Evolutionary conservation across 1,140 invertebrate genomes (phyloP).

Genomic region (Drosophila equinoxialis): DNA sequence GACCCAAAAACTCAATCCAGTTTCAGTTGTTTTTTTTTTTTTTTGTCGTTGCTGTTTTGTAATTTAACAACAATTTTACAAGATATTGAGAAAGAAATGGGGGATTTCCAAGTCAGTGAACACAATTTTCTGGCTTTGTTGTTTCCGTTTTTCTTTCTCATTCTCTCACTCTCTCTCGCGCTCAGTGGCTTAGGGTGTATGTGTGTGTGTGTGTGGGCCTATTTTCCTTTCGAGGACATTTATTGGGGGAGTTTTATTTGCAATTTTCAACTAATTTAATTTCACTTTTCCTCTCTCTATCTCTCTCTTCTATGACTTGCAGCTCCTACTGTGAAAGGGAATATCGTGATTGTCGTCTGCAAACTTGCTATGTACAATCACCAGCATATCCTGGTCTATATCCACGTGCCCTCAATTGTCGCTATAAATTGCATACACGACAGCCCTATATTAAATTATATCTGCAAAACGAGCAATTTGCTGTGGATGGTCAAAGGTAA

Average conservation of each 20-base stretch:
- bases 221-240: slow-evolving; percentile 61
- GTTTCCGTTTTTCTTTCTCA: slow-evolving; percentile 29
- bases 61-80: slow-evolving; percentile 69
- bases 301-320: slow-evolving; percentile 41
- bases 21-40: slow-evolving; percentile 38
- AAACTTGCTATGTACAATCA: slow-evolving; percentile 96
- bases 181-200: neutral
- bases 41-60: slow-evolving; percentile 37
- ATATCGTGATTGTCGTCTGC: slow-evolving; percentile 92
- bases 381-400: slow-evolving; percentile 96
- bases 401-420: slow-evolving; percentile 93
- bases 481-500: slow-evolving; percentile 93
- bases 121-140: slow-evolving; percentile 81
- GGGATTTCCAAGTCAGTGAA: slow-evolving; percentile 75
- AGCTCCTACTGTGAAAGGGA: slow-evolving; percentile 94
- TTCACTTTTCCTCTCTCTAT: slow-evolving; percentile 50
- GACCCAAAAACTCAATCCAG: neutral
- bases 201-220: slow-evolving; percentile 31
- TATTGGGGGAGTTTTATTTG: slow-evolving; percentile 36
- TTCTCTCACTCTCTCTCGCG: neutral
- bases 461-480: slow-evolving; percentile 96
- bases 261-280: slow-evolving; percentile 72
- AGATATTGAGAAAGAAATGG: slow-evolving; percentile 29
- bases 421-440: slow-evolving; percentile 93
- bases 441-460: slow-evolving; percentile 95